Percentiles rank a stretch among this genome's conserved stretches.
Conservation (phyloP, 2,113 vertebrate genomes). For the Callipepla californica region DNA sequence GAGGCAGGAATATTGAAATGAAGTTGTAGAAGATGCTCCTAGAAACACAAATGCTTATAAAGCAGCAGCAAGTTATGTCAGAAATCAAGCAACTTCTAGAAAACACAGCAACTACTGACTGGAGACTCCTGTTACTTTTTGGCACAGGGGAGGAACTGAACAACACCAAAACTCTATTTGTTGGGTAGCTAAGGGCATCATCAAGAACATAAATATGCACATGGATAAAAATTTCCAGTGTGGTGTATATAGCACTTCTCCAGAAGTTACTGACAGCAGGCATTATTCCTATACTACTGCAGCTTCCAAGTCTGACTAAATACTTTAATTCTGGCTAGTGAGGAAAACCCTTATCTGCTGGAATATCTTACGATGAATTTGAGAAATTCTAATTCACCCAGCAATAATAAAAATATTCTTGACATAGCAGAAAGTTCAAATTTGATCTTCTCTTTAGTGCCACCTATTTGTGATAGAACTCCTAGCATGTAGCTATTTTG, state of each 20-base stretch:
- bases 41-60: neutral
- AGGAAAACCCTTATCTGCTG: neutral
- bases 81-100: neutral
- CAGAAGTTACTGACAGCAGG: neutral
- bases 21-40: neutral
- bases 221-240: neutral
- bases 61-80: neutral
- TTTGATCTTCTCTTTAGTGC: neutral
- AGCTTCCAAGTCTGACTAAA: neutral
- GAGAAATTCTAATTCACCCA: neutral
- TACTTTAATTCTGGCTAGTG: neutral
- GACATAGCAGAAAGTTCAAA: neutral
- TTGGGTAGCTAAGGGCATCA: neutral
- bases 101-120: neutral
- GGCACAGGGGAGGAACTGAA: neutral
- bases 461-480: neutral
- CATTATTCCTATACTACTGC: neutral
- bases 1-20: neutral
- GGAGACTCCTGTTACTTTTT: neutral
- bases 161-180: neutral
- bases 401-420: neutral
- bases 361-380: neutral
- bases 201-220: neutral
- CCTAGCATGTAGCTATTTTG: neutral
- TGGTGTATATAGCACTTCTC: neutral